phyloP scores from a whole-genome alignment of 1,140 invertebrate species.

The Campoletis sonorensis region DNA sequence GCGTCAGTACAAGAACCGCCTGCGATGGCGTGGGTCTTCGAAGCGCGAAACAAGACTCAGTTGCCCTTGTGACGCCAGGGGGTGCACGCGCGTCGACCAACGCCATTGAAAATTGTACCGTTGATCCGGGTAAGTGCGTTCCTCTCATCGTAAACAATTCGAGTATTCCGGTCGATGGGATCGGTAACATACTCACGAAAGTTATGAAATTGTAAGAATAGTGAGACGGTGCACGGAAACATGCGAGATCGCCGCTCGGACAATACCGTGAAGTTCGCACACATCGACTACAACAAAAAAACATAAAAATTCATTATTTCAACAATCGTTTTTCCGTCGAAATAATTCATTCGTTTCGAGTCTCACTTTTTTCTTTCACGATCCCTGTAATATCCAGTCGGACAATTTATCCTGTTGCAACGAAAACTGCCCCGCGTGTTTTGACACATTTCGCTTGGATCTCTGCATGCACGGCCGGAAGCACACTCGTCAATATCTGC shows the following conservation, averaged over 20 bases:
- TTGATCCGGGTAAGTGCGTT: slow-evolving; percentile 82
- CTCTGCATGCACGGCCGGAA: slow-evolving; percentile 79
- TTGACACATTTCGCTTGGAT: slow-evolving; percentile 88
- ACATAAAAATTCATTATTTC: not conserved
- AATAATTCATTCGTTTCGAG: slow-evolving; percentile 17
- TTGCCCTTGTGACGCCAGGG: slow-evolving; percentile 79
- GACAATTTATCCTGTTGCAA: slow-evolving; percentile 92
- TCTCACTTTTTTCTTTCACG: slow-evolving; percentile 85
- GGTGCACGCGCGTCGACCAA: slow-evolving; percentile 81
- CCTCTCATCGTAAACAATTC: slow-evolving; percentile 93
- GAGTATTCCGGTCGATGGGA: slow-evolving; percentile 82
- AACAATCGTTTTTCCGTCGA: not conserved
- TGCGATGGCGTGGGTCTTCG: slow-evolving; percentile 78
- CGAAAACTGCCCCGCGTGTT: slow-evolving; percentile 93
- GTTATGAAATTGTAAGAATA: slow-evolving; percentile 95
- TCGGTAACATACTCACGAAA: slow-evolving; percentile 88
- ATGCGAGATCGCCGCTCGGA: slow-evolving; percentile 81
- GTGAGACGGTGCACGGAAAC: slow-evolving; percentile 86
- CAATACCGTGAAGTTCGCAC: slow-evolving; percentile 84
- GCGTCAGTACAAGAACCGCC: slow-evolving; percentile 84
- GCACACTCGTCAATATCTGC: slow-evolving; percentile 93
- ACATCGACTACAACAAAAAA: slow-evolving; percentile 85
- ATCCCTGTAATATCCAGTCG: slow-evolving; percentile 87
- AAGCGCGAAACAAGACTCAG: slow-evolving; percentile 83
- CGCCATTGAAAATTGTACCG: slow-evolving; percentile 86